Evolutionary conservation across 1,140 invertebrate genomes (phyloP), one percentile per base, ranked within the genome.

Genomic region (Branchinecta lynchi): DNA sequence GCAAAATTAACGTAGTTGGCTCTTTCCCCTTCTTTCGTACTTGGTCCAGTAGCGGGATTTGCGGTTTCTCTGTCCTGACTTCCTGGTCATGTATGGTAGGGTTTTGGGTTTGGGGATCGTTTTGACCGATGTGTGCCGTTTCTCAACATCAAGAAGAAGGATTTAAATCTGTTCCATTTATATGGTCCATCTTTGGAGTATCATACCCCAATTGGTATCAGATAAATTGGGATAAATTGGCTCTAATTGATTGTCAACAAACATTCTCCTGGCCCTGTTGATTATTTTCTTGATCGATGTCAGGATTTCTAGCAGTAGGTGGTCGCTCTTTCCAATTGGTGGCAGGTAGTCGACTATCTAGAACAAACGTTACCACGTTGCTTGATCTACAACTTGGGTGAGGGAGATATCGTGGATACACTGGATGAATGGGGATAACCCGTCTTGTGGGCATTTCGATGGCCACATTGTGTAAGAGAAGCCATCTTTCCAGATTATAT

Each of bases 291-390:
- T 51, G 9, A 51, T 9, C 9, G 46, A 51, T 9, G 9, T 51
- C n/a, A 51, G n/a, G n/a, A n/a, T 51, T n/a, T 51, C 46, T n/a
- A n/a, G 46, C 46, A 51, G n/a, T 51, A n/a, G n/a, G 46, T 51
- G n/a, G 46, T 9, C n/a, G 9, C n/a, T n/a, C 46, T 51, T 51
- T 51, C 9, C 9, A 51, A n/a, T 51, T 51, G 46, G 46, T n/a
- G n/a, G n/a, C n/a, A n/a, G n/a, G n/a, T n/a, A n/a, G n/a, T n/a
- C n/a, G n/a, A n/a, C n/a, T n/a, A n/a, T n/a, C n/a, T n/a, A n/a
- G n/a, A n/a, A n/a, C n/a, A n/a, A n/a, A n/a, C n/a, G n/a, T n/a
- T n/a, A n/a, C n/a, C n/a, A n/a, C n/a, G n/a, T n/a, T n/a, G n/a
- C n/a, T n/a, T n/a, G n/a, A n/a, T n/a, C n/a, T n/a, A n/a, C n/a